These are phyloP conservation scores for Melikaiella ostensackeni DNA, from an alignment of 2,888 invertebrate genomes.

Conservation along the genomic window DNA sequence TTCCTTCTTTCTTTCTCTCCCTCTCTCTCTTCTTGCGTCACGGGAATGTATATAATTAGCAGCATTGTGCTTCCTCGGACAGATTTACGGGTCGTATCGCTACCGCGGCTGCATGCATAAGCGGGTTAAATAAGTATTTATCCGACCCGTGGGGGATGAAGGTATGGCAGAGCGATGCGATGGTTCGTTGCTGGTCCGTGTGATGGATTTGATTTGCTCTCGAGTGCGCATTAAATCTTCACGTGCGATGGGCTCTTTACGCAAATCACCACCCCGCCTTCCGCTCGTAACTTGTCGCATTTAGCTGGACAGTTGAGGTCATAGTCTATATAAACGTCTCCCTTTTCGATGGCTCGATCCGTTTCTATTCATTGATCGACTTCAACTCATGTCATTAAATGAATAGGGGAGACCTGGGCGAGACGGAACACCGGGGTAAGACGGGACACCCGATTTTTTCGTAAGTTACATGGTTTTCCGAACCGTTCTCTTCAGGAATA, in stretches of 20 bases:
- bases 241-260: slow-evolving; percentile 11
- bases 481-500: no score
- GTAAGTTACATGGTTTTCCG: no score
- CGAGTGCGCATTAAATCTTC: not conserved
- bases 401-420: no score
- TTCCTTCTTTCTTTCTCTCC: slow-evolving; percentile 43
- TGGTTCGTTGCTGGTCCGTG: slow-evolving; percentile 60
- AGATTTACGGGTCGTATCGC: slow-evolving; percentile 77
- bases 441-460: no score
- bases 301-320: not conserved
- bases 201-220: slow-evolving; percentile 71
- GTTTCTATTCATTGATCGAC: no score
- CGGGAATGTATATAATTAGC: slow-evolving; percentile 77
- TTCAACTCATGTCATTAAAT: no score
- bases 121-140: slow-evolving; percentile 77
- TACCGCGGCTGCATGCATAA: slow-evolving; percentile 76
- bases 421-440: no score
- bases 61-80: slow-evolving; percentile 75
- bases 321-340: not conserved
- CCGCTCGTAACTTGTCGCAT: not conserved
- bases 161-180: slow-evolving; percentile 52
- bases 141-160: slow-evolving; percentile 75
- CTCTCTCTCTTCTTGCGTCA: slow-evolving; percentile 65
- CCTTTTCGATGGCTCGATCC: no score
- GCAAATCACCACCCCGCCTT: slow-evolving; percentile 26